phyloP scores from a whole-genome alignment of 2,113 vertebrate species.

The Hystrix brachyura region DNA sequence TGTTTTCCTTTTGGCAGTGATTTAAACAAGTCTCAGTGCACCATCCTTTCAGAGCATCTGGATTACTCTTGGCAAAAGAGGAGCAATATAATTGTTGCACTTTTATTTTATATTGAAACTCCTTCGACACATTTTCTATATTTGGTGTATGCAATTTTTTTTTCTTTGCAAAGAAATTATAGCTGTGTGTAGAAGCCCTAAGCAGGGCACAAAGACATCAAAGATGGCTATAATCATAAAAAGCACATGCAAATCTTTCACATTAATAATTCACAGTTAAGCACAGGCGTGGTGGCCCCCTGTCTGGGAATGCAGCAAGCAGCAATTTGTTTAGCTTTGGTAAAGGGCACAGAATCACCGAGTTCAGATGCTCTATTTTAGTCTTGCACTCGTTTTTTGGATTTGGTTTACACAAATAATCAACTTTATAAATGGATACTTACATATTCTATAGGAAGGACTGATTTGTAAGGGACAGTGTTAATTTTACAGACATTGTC shows the following conservation, averaged over 20 bases:
- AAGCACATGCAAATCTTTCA: slow-evolving; percentile 48
- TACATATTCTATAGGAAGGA: background rate
- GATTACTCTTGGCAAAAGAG: slow-evolving; percentile 63
- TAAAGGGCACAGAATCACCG: slow-evolving; percentile 46
- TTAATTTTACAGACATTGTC: background rate
- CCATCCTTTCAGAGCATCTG: slow-evolving; percentile 70
- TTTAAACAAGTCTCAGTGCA: slow-evolving; percentile 72
- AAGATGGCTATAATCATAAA: slow-evolving; percentile 30
- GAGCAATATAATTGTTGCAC: slow-evolving; percentile 66
- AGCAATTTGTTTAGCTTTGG: slow-evolving; percentile 76
- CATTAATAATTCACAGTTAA: slow-evolving; percentile 71
- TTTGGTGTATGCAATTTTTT: slow-evolving; percentile 25
- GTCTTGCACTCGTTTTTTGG: slow-evolving; percentile 3
- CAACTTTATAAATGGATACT: background rate
- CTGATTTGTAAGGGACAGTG: background rate
- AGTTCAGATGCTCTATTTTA: slow-evolving; percentile 60
- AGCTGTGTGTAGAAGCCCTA: slow-evolving; percentile 64
- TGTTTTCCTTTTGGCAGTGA: slow-evolving; percentile 77
- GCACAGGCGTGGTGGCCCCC: background rate
- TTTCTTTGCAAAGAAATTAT: slow-evolving; percentile 64
- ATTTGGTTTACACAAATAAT: slow-evolving; percentile 35
- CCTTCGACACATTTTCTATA: slow-evolving; percentile 56
- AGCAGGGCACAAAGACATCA: slow-evolving; percentile 71
- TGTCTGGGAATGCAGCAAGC: slow-evolving; percentile 31
- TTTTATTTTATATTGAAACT: slow-evolving; percentile 70